These are phyloP conservation scores for Myiotriccus ornatus DNA, from an alignment of 2,797 vertebrate genomes.

Conservation along the genomic window DNA sequence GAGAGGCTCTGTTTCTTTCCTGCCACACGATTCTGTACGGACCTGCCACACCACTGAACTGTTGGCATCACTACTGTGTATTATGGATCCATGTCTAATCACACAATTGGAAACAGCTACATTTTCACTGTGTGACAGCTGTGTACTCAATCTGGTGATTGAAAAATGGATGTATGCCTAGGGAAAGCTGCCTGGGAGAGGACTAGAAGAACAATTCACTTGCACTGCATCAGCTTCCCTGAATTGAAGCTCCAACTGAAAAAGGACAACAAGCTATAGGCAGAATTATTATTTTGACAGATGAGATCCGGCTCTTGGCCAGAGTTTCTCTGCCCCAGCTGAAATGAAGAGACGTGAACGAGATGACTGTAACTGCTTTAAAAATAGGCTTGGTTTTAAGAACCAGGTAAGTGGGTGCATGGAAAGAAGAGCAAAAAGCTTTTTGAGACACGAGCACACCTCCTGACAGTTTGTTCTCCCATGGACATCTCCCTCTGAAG, in stretches of 20 bases:
- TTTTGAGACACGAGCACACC: not conserved
- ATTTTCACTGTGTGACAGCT: constrained; percentile 38
- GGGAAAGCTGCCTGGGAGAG: constrained; percentile 37
- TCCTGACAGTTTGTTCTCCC: not conserved
- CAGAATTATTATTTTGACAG: constrained; percentile 29
- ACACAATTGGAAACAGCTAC: constrained; percentile 26
- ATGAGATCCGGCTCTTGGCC: not conserved
- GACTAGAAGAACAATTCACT: constrained; percentile 33
- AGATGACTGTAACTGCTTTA: not conserved
- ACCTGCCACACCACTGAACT: not conserved
- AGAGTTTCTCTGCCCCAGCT: not conserved
- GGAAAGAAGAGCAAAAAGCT: not conserved
- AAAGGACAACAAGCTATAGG: constrained; percentile 35
- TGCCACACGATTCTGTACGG: fast-evolving
- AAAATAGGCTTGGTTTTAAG: not conserved
- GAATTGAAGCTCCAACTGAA: constrained; percentile 10
- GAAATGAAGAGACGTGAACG: not conserved
- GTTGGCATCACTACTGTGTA: not conserved
- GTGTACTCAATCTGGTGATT: constrained; percentile 29
- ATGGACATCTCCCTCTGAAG: not conserved
- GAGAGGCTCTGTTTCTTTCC: not conserved
- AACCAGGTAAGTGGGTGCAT: not conserved
- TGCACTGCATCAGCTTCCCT: not conserved
- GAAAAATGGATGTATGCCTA: constrained; percentile 38
- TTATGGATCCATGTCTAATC: not conserved